Evolutionary conservation across 2,888 invertebrate genomes (phyloP).

Genomic region (Ectemnius lituratus): DNA sequence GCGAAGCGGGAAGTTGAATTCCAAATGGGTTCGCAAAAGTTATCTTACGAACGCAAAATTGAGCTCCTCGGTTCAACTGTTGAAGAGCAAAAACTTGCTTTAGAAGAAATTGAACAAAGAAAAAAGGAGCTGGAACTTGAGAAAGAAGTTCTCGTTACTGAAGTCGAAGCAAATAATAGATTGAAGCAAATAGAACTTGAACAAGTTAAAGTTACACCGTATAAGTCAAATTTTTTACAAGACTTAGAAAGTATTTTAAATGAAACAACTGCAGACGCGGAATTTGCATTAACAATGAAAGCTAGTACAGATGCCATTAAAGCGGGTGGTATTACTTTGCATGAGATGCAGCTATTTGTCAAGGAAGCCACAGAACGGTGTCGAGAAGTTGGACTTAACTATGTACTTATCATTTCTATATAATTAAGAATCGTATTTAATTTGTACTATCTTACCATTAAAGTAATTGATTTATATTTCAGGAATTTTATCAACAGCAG

Average conservation of each 20-base stretch:
- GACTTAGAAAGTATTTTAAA: slow-evolving; percentile 79
- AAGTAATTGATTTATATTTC: background rate
- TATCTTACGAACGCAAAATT: slow-evolving; percentile 73
- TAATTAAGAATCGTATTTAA: background rate
- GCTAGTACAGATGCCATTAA: slow-evolving; percentile 67
- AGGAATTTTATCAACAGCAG: slow-evolving; percentile 76
- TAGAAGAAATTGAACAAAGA: slow-evolving; percentile 70
- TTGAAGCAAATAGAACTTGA: slow-evolving; percentile 78
- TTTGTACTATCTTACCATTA: background rate
- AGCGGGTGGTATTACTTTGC: slow-evolving; percentile 71
- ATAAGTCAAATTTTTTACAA: slow-evolving; percentile 79
- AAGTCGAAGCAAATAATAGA: slow-evolving; percentile 78
- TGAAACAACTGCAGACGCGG: slow-evolving; percentile 69
- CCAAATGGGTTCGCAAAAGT: slow-evolving; percentile 72
- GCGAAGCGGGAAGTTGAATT: slow-evolving; percentile 72
- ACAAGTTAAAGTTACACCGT: slow-evolving; percentile 76
- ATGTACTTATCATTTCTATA: slow-evolving; percentile 65
- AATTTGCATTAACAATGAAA: slow-evolving; percentile 68
- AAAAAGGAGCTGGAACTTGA: slow-evolving; percentile 73
- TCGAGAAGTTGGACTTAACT: slow-evolving; percentile 72
- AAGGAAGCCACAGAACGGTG: slow-evolving; percentile 76
- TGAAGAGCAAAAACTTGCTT: slow-evolving; percentile 72
- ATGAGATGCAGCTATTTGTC: slow-evolving; percentile 75
- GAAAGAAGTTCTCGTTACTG: slow-evolving; percentile 73
- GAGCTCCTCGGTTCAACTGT: slow-evolving; percentile 69